These are phyloP conservation scores for Rhinolophus sinicus DNA, from an alignment of 2,113 vertebrate genomes.

Conservation along the genomic window DNA sequence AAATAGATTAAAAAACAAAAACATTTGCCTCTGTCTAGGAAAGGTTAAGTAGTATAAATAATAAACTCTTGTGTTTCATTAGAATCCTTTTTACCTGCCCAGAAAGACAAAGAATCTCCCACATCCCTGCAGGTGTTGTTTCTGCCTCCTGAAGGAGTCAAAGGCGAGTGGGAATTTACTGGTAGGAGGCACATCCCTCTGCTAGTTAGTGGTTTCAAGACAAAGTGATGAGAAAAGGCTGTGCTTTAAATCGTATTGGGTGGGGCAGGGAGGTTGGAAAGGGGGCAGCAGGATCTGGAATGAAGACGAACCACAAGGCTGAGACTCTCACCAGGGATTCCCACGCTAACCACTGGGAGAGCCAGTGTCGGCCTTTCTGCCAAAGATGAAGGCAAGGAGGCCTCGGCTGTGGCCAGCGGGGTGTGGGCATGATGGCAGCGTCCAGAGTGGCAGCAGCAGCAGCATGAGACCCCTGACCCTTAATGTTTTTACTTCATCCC, in stretches of 20 bases:
- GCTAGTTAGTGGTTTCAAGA: background rate
- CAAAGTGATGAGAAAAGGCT: background rate
- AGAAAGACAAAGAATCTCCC: background rate
- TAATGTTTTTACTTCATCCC: background rate
- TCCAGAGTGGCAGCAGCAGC: background rate
- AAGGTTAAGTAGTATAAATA: background rate
- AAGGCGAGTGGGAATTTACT: background rate
- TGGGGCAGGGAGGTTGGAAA: background rate
- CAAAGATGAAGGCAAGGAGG: background rate
- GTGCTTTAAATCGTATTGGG: background rate
- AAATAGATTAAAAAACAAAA: background rate
- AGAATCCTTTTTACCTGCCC: background rate
- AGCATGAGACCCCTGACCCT: background rate
- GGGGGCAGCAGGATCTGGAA: background rate
- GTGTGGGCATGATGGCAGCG: accelerated
- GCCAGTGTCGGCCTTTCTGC: background rate
- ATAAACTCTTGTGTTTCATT: background rate
- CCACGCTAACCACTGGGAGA: background rate
- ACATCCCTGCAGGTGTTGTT: background rate
- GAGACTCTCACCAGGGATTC: background rate
- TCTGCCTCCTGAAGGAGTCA: background rate
- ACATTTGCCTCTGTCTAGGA: background rate
- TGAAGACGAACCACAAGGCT: background rate
- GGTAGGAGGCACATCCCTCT: background rate
- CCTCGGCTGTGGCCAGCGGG: background rate